phyloP scores from a whole-genome alignment of 92 coral and sea anemone species.

The Epizoanthus rinbou region DNA sequence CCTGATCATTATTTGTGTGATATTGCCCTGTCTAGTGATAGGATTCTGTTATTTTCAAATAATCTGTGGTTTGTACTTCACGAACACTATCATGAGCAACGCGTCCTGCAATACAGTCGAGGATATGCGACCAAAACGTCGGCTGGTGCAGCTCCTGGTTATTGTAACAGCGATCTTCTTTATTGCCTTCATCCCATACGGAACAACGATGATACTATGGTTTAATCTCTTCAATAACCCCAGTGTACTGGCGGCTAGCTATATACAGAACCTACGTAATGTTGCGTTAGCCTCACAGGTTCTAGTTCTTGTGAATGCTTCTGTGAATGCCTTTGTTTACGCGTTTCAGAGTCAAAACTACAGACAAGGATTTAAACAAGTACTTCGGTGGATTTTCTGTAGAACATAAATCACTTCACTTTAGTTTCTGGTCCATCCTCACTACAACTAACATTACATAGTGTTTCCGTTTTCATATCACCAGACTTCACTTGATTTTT shows the following conservation, averaged over 20 bases:
- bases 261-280: neutral
- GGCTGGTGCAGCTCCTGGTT: conserved; percentile 67
- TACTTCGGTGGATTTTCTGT: conserved; percentile 12
- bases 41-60: conserved; percentile 73
- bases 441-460: no score
- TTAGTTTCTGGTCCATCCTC: no score
- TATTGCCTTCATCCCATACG: conserved; percentile 73
- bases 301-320: conserved; percentile 67
- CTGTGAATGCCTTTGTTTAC: conserved; percentile 71
- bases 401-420: neutral
- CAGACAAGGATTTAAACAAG: conserved; percentile 64
- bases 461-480: no score
- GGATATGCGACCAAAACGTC: conserved; percentile 63
- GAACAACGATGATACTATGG: conserved; percentile 31
- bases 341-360: conserved; percentile 74
- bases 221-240: conserved; percentile 30
- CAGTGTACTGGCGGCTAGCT: neutral
- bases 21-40: conserved; percentile 52
- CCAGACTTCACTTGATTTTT: no score
- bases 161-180: conserved; percentile 68
- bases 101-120: conserved; percentile 18
- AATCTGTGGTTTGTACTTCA: conserved; percentile 72
- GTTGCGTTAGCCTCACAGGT: conserved; percentile 46
- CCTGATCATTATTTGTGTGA: conserved; percentile 51
- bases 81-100: conserved; percentile 72